These are phyloP conservation scores for Nemotelus nigrinus DNA, from an alignment of 2,888 invertebrate species.

Conservation along the genomic window DNA sequence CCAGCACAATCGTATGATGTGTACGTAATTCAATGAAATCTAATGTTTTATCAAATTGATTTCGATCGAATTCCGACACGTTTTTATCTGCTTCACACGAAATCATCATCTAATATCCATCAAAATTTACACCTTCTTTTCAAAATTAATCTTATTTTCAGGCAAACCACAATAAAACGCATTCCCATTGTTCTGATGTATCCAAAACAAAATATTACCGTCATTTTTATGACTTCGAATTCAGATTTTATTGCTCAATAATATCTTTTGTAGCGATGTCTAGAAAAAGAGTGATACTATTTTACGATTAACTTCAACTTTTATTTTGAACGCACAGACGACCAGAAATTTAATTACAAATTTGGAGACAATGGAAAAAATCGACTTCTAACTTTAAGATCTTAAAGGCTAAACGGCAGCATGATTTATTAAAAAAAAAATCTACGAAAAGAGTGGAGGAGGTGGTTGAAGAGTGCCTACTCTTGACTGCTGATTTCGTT, in stretches of 20 bases:
- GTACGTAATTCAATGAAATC: too few species aligned
- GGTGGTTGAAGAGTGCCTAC: too few species aligned
- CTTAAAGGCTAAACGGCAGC: too few species aligned
- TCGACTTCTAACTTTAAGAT: too few species aligned
- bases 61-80: not conserved
- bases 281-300: not conserved
- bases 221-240: constrained; percentile 1
- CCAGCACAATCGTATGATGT: too few species aligned
- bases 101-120: not conserved
- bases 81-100: not conserved
- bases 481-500: constrained; percentile 2
- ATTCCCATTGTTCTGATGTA: not conserved
- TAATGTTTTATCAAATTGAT: too few species aligned
- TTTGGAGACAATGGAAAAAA: too few species aligned
- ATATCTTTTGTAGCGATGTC: not conserved
- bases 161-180: not conserved
- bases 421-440: too few species aligned
- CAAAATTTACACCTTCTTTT: not conserved
- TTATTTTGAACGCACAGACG: too few species aligned
- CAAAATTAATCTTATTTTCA: not conserved
- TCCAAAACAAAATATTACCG: constrained; percentile 39
- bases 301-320: constrained; percentile 16
- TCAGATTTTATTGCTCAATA: not conserved
- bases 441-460: too few species aligned
- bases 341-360: too few species aligned